These are phyloP conservation scores for Aphis gossypii DNA, from an alignment of 1,140 invertebrate genomes.

Conservation along the genomic window DNA sequence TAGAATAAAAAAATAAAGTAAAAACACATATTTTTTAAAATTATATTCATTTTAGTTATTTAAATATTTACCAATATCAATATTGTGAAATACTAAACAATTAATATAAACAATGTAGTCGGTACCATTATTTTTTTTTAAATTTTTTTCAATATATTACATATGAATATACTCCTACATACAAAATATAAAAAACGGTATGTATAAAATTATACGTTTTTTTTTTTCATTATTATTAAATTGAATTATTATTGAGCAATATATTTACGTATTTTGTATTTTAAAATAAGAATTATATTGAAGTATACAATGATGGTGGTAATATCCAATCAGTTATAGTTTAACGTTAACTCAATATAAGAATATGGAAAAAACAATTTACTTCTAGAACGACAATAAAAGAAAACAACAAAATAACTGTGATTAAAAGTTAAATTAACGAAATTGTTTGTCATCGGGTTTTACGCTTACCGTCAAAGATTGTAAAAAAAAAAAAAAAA, in stretches of 20 bases:
- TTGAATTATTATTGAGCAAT: neutral
- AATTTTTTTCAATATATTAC: neutral
- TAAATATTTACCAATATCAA: neutral
- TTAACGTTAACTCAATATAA: neutral
- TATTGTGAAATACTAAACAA: neutral
- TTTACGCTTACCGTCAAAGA: neutral
- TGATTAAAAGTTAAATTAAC: neutral
- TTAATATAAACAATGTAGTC: neutral
- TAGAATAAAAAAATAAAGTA: neutral
- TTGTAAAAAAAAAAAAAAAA: neutral
- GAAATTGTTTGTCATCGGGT: slow-evolving; percentile 5
- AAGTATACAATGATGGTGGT: neutral
- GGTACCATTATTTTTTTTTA: neutral
- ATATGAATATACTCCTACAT: neutral
- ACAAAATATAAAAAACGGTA: neutral
- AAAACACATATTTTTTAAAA: neutral
- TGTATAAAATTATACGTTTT: neutral
- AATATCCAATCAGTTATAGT: neutral
- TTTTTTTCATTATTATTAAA: neutral
- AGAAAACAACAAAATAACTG: neutral
- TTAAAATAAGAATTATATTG: neutral
- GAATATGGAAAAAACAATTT: neutral
- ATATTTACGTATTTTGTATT: neutral
- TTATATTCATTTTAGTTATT: neutral
- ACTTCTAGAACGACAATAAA: neutral